Evolutionary conservation across 2,113 vertebrate species (phyloP), one percentile per base, ranked within the genome.

Genomic region (Tetrao urogallus): DNA sequence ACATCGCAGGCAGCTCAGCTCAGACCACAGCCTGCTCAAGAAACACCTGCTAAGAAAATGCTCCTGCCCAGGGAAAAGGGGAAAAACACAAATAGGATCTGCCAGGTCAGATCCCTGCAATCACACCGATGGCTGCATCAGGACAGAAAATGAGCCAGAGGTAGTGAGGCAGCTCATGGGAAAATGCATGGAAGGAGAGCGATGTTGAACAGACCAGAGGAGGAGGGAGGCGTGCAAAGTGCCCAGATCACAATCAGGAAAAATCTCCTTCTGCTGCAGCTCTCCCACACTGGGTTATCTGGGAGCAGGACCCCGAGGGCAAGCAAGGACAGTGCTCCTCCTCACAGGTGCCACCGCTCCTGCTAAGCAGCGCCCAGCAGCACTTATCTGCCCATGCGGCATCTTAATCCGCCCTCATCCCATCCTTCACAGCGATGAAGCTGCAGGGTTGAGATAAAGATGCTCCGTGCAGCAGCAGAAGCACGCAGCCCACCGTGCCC

Each of bases 101-200:
- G 83, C 6, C 80, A 70, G 80, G 60, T 11, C 4, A 9, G 38
- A 61, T 83, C 63, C 48, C 16, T 34, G 88, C 66, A 82, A 21
- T 8, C 42, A 22, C 71, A 48, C 20, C 4, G 18, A 30, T 0
- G 13, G 9, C 4, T 86, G 80, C 77, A 58, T 27, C 71, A 72
- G 52, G 30, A 76, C 47, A 67, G 24, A 11, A 64, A 64, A 64
- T 42, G 0, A 0, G 15, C 1, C 0, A 1, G 0, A 76, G 43
- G 60, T 77, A 82, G 54, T 0, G 60, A 75, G 43, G 30, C 78
- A 88, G 65, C 50, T 89, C 43, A 1, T 0, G 7, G 57, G 65
- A 81, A 64, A 64, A 43, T 0, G 1, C 0, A 0, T 12, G 42
- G 6, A 8, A 56, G 67, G 61, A 30, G 45, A 82, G 50, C 0